A percentile compares a stretch with the other conserved stretches of the same genome.
Conservation (phyloP, 2,113 vertebrate species). For the Oenanthe melanoleuca region DNA sequence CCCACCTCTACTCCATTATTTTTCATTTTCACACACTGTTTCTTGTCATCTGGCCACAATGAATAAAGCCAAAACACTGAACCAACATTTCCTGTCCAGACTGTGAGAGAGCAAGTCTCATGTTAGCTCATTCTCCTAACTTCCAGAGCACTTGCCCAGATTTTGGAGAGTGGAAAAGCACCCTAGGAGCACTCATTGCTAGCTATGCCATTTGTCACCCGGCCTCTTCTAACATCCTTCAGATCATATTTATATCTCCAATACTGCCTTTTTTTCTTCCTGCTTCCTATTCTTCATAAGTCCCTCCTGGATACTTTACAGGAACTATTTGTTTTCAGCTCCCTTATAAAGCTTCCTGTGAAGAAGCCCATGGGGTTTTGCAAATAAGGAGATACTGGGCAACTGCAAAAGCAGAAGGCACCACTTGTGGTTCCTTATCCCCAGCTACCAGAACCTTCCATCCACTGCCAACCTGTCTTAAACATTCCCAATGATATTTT, state of each 20-base stretch:
- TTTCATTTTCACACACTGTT: slow-evolving; percentile 23
- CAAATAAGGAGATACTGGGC: neutral
- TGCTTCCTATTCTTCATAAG: neutral
- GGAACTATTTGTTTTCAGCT: neutral
- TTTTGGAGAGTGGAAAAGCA: neutral
- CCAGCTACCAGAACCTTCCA: neutral
- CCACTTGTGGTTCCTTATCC: neutral
- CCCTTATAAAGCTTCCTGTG: neutral
- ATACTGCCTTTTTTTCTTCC: fast-evolving
- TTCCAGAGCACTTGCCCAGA: neutral
- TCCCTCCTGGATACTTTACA: neutral
- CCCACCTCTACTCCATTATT: neutral
- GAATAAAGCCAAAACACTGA: neutral
- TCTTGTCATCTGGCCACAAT: neutral
- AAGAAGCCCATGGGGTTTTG: neutral
- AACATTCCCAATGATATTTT: neutral
- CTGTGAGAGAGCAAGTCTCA: neutral
- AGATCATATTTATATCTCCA: neutral
- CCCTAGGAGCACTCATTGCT: neutral
- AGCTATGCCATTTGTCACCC: neutral
- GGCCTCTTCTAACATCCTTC: neutral
- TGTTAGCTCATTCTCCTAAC: neutral
- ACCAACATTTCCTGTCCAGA: neutral
- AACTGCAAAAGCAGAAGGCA: neutral
- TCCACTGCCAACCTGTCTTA: neutral